Evolutionary conservation across 2,797 vertebrate genomes (phyloP), one percentile per base, ranked within the genome.

Genomic region (Poecile montanus): DNA sequence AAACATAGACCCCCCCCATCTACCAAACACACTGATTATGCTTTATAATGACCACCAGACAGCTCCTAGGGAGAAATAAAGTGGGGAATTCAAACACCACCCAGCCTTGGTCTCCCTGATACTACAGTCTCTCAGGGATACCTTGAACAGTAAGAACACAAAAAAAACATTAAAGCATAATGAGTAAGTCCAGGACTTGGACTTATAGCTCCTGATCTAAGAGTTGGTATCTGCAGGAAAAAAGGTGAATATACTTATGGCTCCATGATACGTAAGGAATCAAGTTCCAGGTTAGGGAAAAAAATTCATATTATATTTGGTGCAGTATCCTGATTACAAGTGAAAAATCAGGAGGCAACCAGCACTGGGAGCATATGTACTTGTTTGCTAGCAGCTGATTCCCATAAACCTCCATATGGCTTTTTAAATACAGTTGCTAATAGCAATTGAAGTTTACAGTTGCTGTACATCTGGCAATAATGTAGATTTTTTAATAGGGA

Each of bases 401-500:
- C 80, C 51, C 40, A 86, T 95, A 95, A 96, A 85, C 11, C 16
- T 80, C 87, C 88, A 85, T 62, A 82, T 66, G 71, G 58, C 38
- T 89, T 91, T 86, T 66, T 40, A 87, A 91, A 91, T n/a, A 79
- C 32, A 47, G n/a, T 60, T 95, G 32, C 74, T 89, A 93, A 82
- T 56, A 92, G 82, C 50, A 92, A 77, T 2, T 36, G 51, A 89
- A 89, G 58, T 82, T 94, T 91, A 93, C 47, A 67, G 57, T 83
- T 86, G 42, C 76, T 72, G 75, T 84, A 85, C 74, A 89, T 94
- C 82, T 95, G 73, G 88, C 53, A 83, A 48, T 62, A 85, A 57
- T 22, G 10, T 54, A 63, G 67, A 72, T 75, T 94, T 91, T 77
- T 40, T 40, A 40, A 40, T 40, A 40, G 38, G 38, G 38, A 92